Conservation (phyloP, 2,888 invertebrate genomes). For the Coecobrya sp. region DNA sequence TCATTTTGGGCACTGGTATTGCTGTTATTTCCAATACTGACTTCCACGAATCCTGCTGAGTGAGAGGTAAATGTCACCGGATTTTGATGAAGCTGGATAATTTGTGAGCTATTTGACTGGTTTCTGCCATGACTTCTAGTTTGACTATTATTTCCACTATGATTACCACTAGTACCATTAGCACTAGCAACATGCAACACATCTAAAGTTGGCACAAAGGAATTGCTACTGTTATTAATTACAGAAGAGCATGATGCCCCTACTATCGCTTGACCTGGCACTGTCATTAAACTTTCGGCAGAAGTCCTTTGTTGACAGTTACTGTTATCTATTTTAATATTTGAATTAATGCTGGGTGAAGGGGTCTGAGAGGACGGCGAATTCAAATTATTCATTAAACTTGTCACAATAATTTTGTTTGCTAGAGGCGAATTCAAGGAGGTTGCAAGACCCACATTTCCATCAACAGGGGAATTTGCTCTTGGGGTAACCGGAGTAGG, state of each 20-base stretch:
- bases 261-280: constrained; percentile 25
- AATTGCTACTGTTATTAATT: constrained; percentile 43
- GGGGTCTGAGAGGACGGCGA: constrained; percentile 16
- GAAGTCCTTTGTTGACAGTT: constrained; percentile 54
- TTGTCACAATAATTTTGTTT: constrained; percentile 84
- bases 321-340: constrained; percentile 32
- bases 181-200: constrained; percentile 59
- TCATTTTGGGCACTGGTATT: constrained; percentile 2
- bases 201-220: constrained; percentile 77
- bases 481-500: constrained; percentile 77
- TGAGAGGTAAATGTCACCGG: constrained; percentile 78
- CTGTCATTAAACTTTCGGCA: constrained; percentile 1
- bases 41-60: constrained; percentile 74
- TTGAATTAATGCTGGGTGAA: constrained; percentile 9
- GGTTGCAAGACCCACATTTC: constrained; percentile 73
- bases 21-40: constrained; percentile 59
- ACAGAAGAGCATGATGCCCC: constrained; percentile 51
- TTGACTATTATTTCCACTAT: constrained; percentile 50
- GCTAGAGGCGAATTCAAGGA: constrained; percentile 82
- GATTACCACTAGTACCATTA: constrained; percentile 15
- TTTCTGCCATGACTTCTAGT: constrained; percentile 70
- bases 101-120: constrained; percentile 80
- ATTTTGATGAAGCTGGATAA: constrained; percentile 76
- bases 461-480: constrained; percentile 70
- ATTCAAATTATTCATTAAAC: constrained; percentile 82